Conservation (phyloP, 1,140 invertebrate species). For the Gryon sp. region DNA sequence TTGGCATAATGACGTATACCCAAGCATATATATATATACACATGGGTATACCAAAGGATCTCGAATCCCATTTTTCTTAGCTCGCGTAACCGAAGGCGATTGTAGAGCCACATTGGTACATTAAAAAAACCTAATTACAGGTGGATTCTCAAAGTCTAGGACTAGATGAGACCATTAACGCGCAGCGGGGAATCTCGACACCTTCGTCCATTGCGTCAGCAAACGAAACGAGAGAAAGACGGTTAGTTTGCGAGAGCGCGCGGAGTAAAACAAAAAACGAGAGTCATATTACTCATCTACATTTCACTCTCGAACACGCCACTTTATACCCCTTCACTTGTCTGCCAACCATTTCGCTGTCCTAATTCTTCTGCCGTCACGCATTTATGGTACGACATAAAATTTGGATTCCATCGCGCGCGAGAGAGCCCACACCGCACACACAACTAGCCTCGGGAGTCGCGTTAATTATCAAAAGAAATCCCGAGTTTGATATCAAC, state of each 20-base stretch:
- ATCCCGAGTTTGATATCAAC: constrained; percentile 59
- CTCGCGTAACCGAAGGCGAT: constrained; percentile 34
- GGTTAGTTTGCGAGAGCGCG: constrained; percentile 31
- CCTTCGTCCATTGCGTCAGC: constrained; percentile 51
- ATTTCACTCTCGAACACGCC: constrained; percentile 60
- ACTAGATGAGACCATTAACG: constrained; percentile 63
- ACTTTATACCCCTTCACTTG: constrained; percentile 58
- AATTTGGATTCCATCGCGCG: constrained; percentile 62
- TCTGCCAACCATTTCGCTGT: constrained; percentile 58
- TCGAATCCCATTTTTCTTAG: constrained; percentile 38
- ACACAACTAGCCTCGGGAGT: constrained; percentile 58
- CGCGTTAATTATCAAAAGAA: constrained; percentile 60
- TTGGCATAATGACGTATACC: constrained; percentile 39
- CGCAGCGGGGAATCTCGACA: constrained; percentile 57
- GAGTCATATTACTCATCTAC: constrained; percentile 64
- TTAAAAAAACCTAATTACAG: constrained; percentile 62
- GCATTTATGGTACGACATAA: constrained; percentile 65
- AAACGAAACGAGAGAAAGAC: constrained; percentile 16
- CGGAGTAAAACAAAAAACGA: constrained; percentile 55
- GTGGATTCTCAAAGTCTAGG: constrained; percentile 54
- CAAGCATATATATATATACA: constrained; percentile 23
- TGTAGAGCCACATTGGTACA: constrained; percentile 30
- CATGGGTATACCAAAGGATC: too few species aligned
- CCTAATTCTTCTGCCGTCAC: constrained; percentile 64
- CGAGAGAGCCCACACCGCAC: too few species aligned